Base-by-base conservation (phyloP, 2,113 vertebrate genomes). In the Nibea albiflora region DNA sequence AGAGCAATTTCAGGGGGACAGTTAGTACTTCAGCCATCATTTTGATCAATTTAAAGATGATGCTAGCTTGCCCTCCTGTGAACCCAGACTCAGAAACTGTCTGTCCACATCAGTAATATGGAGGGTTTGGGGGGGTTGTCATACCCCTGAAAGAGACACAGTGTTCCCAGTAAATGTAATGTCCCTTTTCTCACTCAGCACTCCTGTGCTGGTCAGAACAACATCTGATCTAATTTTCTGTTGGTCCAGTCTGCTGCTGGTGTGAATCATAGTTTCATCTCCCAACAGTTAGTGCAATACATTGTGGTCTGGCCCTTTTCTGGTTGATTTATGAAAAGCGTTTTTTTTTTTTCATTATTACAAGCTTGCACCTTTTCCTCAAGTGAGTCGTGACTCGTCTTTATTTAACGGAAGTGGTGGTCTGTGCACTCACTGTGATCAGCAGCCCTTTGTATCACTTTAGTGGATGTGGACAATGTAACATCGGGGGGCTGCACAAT, bases 131-230 rank as follows among this genome's bases (percentile, higher is more conserved):
- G 53, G 53, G 63, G 61, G 64, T 57, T 24, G 31, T 66, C 73
- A 53, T 79, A 71, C 68, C 80, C 49, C 1, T n/a, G 3, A 62
- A 46, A 64, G 66, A 71, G 62, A 83, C 88, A 39, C 22, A 0
- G 26, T 62, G 82, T 88, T 81, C 88, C 79, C n/a, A 75, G 31
- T 58, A 35, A 76, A 71, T 76, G 60, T 12, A 46, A 50, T 72
- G 49, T 50, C 61, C 58, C 50, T 52, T 56, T 46, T 52, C 11
- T 24, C 17, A 17, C 31, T 78, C 70, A 61, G 66, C 66, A 67
- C 39, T 56, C 52, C 64, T 31, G 64, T 17, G 57, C 60, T 74
- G 79, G 24, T 82, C 62, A 66, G 78, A 70, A 54, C 62, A 79
- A 84, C 75, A 73, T 52, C 57, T 54, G 50, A 80, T 69, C 62